phyloP scores from a whole-genome alignment of 2,113 vertebrate species.

The Platysternon megacephalum region DNA sequence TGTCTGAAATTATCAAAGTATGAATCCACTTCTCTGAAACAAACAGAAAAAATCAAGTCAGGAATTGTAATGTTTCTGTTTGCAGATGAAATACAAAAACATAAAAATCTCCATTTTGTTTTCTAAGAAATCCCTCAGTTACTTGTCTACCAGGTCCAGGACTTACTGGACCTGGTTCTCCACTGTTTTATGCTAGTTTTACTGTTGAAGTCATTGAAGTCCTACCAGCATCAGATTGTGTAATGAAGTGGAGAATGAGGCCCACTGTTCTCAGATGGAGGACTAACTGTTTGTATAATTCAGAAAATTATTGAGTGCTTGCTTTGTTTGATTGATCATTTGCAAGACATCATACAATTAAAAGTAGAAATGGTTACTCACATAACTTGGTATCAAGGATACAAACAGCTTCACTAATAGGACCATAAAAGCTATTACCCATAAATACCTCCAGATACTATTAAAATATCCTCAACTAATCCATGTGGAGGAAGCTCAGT shows the following conservation, averaged over 20 bases:
- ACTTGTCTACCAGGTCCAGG: background rate
- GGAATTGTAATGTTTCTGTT: background rate
- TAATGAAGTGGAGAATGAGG: slow-evolving; percentile 12
- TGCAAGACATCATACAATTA: background rate
- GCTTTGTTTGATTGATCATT: slow-evolving; percentile 8
- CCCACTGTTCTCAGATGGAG: slow-evolving; percentile 7
- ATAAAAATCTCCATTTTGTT: background rate
- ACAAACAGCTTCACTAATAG: background rate
- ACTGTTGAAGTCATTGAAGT: background rate
- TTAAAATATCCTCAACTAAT: background rate
- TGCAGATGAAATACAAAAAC: slow-evolving; percentile 9
- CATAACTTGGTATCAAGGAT: background rate
- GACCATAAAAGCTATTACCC: background rate
- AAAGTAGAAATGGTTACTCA: background rate
- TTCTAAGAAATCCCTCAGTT: background rate
- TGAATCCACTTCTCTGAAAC: background rate
- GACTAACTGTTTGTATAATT: slow-evolving; percentile 5
- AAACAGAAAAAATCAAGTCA: background rate
- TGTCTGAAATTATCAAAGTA: background rate
- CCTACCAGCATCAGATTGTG: background rate
- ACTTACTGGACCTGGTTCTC: slow-evolving; percentile 4
- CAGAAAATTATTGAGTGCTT: slow-evolving; percentile 6
- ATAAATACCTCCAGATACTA: background rate
- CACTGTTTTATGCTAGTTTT: background rate
- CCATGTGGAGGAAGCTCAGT: background rate